Evolutionary conservation across 2,113 vertebrate genomes (phyloP), one percentile per base, ranked within the genome.

Genomic region (Eira barbara): DNA sequence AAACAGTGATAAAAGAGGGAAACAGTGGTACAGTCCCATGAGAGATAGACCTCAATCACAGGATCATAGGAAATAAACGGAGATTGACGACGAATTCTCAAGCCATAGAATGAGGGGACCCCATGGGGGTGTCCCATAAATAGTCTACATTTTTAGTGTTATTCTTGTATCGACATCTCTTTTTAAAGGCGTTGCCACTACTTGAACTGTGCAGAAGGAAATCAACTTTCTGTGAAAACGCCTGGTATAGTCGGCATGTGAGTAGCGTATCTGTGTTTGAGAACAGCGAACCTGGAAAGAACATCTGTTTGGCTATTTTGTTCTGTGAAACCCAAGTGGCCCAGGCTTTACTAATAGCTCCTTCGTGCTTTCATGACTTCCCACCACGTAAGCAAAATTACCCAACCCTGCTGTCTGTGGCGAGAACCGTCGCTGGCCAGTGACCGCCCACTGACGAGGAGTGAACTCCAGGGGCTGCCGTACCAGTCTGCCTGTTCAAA

Each of bases 251-350:
- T 45, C 42, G 59, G 82, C 25, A 65, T 29, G 39, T 82, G 96
- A 93, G 80, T 10, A 25, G 81, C 14, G 21, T 29, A 47, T 67
- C 79, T 80, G 94, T 78, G 89, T 88, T 76, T 71, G 93, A 87
- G 76, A 90, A 97, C 76, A 65, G 69, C 39, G 91, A 93, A 84
- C 81, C 93, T 61, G 89, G 93, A 89, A 89, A 86, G 85, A 95
- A 89, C 97, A 97, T 78, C 96, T 95, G 97, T 97, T 93, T 93
- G 95, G 85, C 71, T 95, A 59, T 89, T 97, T 93, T 95, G 96
- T 93, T 97, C 94, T 89, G 80, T 61, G 93, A 97, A 97, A 95
- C 71, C 55, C 49, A 95, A 94, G 81, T 79, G 78, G 94, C 83
- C 59, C 93, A 95, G 89, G 91, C 93, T 94, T 98, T 67, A 52